Evolutionary conservation across 1,140 invertebrate species (phyloP), one percentile per base, ranked within the genome.

Genomic region (Thaumatotibia leucotreta): DNA sequence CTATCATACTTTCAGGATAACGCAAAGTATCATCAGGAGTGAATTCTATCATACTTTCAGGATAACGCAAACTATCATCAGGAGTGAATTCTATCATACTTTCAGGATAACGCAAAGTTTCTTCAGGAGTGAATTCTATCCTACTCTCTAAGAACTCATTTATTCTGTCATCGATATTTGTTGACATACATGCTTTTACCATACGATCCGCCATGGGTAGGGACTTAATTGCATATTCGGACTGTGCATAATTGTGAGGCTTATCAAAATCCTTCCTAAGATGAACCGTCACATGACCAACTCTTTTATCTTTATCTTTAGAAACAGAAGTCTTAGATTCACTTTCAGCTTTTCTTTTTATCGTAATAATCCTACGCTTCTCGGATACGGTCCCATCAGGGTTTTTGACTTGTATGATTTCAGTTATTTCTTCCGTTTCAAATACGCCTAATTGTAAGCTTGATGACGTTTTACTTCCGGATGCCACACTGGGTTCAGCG

Each of bases 401-500:
- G 62, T 80, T 81, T 69, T 63, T 76, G 3, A 72, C 67, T 66
- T 76, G 74, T 33, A 74, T 64, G 39, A 81, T 74, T 73, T 79
- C 79, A 3, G 70, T 77, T 6, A 83, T 79, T 83, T 72, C 31
- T 79, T 82, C 77, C 4, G 70, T 77, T 69, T 83, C 77, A 70
- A 80, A 75, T 5, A 65, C 68, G 3, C 76, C 80, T 14, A 83
- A 49, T 45, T 75, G 73, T 29, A 73, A 68, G 62, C 79, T 73
- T 9, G 23, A 20, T 3, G 39, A 45, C 8, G 20, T 2, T 20
- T 39, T n/a, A 39, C 39, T 45, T 8, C 39, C 20, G n/a, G n/a
- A n/a, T 9, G 4, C 35, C 14, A 17, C 4, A 6, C 35, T 45
- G 35, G 35, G 27, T 29, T 29, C 27, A 29, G 27, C 2, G 6